These are phyloP conservation scores for Pantherophis guttatus DNA, from an alignment of 2,113 vertebrate species.

Conservation along the genomic window DNA sequence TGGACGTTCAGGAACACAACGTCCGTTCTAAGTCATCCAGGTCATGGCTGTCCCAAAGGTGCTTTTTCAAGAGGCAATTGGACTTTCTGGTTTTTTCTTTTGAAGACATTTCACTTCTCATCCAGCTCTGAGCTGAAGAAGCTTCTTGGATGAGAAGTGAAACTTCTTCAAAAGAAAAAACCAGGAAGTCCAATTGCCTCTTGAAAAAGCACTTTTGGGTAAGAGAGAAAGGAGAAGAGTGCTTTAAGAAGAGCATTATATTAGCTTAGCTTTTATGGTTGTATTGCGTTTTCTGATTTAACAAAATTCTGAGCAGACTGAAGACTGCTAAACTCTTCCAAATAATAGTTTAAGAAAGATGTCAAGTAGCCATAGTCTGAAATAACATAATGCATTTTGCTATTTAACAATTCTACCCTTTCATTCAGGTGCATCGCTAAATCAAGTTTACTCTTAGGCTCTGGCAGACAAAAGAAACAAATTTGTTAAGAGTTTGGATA, in stretches of 20 bases:
- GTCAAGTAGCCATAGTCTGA: background rate
- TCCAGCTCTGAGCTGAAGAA: too few relatives aligned
- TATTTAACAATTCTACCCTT: background rate
- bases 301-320: background rate
- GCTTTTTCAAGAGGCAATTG: too few relatives aligned
- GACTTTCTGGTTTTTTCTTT: too few relatives aligned
- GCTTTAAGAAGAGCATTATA: background rate
- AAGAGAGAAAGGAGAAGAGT: background rate
- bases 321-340: background rate
- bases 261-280: background rate
- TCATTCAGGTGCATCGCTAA: background rate
- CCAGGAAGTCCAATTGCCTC: too few relatives aligned
- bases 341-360: background rate
- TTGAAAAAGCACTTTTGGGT: too few relatives aligned
- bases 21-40: too few relatives aligned
- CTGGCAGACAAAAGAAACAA: background rate
- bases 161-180: too few relatives aligned
- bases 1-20: too few relatives aligned
- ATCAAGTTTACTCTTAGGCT: background rate
- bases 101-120: too few relatives aligned
- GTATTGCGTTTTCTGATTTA: background rate
- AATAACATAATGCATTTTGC: background rate
- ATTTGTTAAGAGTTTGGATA: background rate
- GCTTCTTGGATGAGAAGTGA: too few relatives aligned
- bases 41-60: too few relatives aligned